Evolutionary conservation across 2,888 invertebrate genomes (phyloP), one percentile per base, ranked within the genome.

Genomic region (Macaria liturata): DNA sequence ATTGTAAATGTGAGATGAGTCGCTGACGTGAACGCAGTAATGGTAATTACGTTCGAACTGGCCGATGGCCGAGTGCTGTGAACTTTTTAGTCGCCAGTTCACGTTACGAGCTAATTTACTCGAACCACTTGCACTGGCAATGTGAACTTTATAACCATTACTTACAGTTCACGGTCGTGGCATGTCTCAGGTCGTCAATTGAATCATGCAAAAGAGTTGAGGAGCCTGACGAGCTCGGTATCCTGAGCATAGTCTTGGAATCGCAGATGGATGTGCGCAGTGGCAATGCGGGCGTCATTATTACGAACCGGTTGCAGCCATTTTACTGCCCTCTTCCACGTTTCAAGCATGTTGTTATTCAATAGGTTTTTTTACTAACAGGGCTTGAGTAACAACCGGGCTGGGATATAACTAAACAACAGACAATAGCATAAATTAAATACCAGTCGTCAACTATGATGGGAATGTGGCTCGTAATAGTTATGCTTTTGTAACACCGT

Each of bases 1-100:
- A 79, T 70, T 71, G 67, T 62, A 69, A 67, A 74, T 70, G 75
- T 76, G 74, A 74, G 80, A 78, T 72, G 76, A 71, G 67, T 70
- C 51, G 54, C 30, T 71, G 71, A 74, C 61, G 63, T 70, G 70
- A 64, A 66, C 66, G 75, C 47, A 45, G 46, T 54, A 51, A 45
- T 62, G 46, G 49, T 57, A 53, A 57, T 60, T 45, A 20, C 20
- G 20, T 20, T 20, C 20, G 20, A 20, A 59, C 31, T 55, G 42
- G 54, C 20, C 47, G 40, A 48, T n/a, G 50, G 46, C 49, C 47
- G 40, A 48, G 51, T 31, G 34, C 52, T 31, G 47, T 47, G 52
- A 37, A 37, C 34, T 48, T 57, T 50, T n/a, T 43, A 9, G 8
- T 43, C 43, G 43, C 34, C 20, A 42, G 42, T 42, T 42, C 42